These are phyloP conservation scores for Zygaena filipendulae DNA, from an alignment of 2,888 invertebrate species.

Conservation along the genomic window DNA sequence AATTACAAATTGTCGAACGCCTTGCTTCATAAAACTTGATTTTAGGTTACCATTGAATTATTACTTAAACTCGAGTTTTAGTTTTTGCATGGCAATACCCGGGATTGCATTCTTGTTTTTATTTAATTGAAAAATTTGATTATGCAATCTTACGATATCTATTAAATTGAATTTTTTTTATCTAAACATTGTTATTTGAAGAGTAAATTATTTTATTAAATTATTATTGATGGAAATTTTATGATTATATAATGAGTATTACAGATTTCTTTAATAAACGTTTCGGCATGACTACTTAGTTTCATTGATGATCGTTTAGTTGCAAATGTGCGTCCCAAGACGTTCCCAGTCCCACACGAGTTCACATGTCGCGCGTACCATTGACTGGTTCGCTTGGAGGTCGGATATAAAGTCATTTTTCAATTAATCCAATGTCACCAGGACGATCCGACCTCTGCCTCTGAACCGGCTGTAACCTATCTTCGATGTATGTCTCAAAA, in stretches of 20 bases:
- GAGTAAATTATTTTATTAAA: slow-evolving; percentile 21
- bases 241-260: slow-evolving; percentile 35
- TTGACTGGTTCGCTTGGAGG: slow-evolving; percentile 42
- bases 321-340: slow-evolving; percentile 17
- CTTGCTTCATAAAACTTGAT: slow-evolving; percentile 58
- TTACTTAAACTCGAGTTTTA: slow-evolving; percentile 58
- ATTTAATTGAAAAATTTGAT: slow-evolving; percentile 57
- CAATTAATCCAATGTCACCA: slow-evolving; percentile 60
- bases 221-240: slow-evolving; percentile 28
- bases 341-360: slow-evolving; percentile 41
- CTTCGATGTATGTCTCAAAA: slow-evolving; percentile 17
- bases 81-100: slow-evolving; percentile 60
- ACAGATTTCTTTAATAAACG: slow-evolving; percentile 57
- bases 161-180: slow-evolving; percentile 24
- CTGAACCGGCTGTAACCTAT: slow-evolving; percentile 27
- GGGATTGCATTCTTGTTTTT: slow-evolving; percentile 61
- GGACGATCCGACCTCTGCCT: slow-evolving; percentile 46
- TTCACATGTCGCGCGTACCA: slow-evolving; percentile 28
- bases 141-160: slow-evolving; percentile 60
- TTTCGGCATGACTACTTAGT: slow-evolving; percentile 17
- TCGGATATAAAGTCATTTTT: slow-evolving; percentile 54
- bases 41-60: slow-evolving; percentile 37
- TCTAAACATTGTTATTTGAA: slow-evolving; percentile 7
- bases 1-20: slow-evolving; percentile 39
- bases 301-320: background rate